Evolutionary conservation across 1,140 invertebrate genomes (phyloP), one percentile per base, ranked within the genome.

Genomic region (Coboldia fuscipes): DNA sequence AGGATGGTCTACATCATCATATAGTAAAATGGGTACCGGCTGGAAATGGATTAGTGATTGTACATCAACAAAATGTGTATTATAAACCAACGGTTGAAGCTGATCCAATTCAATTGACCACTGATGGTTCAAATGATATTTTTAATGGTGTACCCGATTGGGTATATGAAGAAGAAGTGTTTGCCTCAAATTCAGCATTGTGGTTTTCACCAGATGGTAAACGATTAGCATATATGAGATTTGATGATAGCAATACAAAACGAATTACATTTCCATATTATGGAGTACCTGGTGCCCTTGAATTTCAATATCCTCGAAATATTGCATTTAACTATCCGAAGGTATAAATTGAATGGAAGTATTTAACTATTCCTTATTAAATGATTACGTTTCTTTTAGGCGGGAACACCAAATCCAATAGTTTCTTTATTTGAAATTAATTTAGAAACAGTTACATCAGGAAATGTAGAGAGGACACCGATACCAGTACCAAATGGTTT

Each of bases 141-240:
- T 83, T 75, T 50, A 88, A 90, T 49, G 75, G 75, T 34, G 61
- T 76, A 33, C 62, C 73, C 8, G 75, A 80, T 42, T 80, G 75
- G 75, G 73, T 78, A 13, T 79, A 78, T 43, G 75, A 79, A 67
- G 89, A 94, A 73, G 88, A 94, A 56, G 75, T 96, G 5, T 71
- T 94, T 46, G 69, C 71, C 41, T 73, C 74, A 1, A 81, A 83
- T 37, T 68, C 72, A 42, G 88, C 88, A 1, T 51, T 86, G 7
- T 94, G 88, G 86, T 88, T 90, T 57, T 88, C 85, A 17, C 70
- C 75, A 0, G 64, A 72, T 43, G 83, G 83, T 4, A 68, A 54
- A n/a, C 73, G 68, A 45, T 43, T 94, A 33, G 77, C 77, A 0
- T 92, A 78, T 48, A 81, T 75, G 2, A 69, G 71, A 31, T 92